Evolutionary conservation across 2,113 vertebrate genomes (phyloP).

Genomic region (Gila orcuttii): DNA sequence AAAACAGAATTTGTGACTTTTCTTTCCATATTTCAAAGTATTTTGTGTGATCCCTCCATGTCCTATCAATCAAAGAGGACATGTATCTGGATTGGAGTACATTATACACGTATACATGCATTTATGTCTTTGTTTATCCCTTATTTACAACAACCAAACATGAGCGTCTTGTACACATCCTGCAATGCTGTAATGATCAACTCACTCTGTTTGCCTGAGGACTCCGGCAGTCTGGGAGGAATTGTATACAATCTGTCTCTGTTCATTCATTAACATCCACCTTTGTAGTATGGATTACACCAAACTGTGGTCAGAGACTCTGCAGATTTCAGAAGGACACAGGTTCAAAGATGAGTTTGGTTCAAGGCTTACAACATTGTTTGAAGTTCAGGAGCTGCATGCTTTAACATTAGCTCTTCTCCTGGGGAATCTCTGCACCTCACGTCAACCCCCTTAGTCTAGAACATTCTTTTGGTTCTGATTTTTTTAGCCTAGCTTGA

Average conservation of each 20-base stretch:
- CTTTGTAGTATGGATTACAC: conserved; percentile 27
- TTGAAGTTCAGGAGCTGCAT: background rate
- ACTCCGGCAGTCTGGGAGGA: conserved; percentile 14
- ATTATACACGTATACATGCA: background rate
- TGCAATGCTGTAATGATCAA: conserved; percentile 4
- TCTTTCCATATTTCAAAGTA: background rate
- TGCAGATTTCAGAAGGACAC: background rate
- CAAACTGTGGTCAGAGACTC: conserved; percentile 13
- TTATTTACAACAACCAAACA: background rate
- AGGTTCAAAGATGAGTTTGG: background rate
- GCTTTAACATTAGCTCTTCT: background rate
- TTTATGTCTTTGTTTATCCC: conserved; percentile 30
- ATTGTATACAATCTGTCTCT: conserved; percentile 29
- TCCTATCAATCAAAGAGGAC: background rate
- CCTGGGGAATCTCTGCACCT: background rate
- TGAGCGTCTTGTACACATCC: background rate
- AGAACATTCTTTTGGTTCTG: background rate
- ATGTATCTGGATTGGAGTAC: background rate
- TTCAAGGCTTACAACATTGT: background rate
- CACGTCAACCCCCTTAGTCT: background rate
- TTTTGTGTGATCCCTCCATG: background rate
- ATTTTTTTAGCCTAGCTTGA: background rate
- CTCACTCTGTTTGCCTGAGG: conserved; percentile 32
- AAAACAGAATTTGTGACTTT: background rate
- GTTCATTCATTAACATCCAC: conserved; percentile 38